Percentiles rank a stretch among this genome's conserved stretches.
phyloP scores from a whole-genome alignment of 2,113 vertebrate species.

The Odontophorus gujanensis region DNA sequence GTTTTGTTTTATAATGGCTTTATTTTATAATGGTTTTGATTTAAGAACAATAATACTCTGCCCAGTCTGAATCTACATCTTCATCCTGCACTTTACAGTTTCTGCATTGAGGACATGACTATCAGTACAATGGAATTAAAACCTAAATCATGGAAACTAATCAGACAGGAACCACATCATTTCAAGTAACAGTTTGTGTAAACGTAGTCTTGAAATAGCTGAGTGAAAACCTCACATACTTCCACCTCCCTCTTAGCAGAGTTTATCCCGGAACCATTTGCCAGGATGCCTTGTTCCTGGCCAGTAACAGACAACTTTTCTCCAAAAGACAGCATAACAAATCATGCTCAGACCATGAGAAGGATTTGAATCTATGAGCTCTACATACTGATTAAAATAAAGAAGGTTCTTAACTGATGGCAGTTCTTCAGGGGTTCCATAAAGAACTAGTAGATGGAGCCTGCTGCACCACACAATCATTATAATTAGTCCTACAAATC shows the following conservation, averaged over 20 bases:
- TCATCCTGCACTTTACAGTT: background rate
- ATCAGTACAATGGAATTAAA: background rate
- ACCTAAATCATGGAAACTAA: background rate
- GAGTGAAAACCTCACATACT: background rate
- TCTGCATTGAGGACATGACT: background rate
- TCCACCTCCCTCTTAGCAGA: background rate
- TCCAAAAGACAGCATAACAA: background rate
- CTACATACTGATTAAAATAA: background rate
- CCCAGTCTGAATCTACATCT: background rate
- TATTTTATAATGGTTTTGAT: too few relatives aligned
- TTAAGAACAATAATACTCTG: too few relatives aligned
- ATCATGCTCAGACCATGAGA: fast-evolving
- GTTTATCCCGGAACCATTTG: background rate
- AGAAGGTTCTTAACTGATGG: fast-evolving
- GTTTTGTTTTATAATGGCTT: background rate
- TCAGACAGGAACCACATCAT: background rate
- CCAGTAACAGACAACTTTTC: background rate
- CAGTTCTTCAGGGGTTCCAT: background rate
- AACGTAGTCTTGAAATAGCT: background rate
- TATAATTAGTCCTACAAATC: background rate
- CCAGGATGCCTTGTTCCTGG: background rate
- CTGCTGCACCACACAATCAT: background rate
- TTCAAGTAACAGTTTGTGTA: background rate
- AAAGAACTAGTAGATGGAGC: background rate
- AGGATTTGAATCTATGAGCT: background rate